Percentiles rank a stretch among this genome's conserved stretches.
phyloP scores from a whole-genome alignment of 92 coral and sea anemone species.

The Plumapathes pennacea region DNA sequence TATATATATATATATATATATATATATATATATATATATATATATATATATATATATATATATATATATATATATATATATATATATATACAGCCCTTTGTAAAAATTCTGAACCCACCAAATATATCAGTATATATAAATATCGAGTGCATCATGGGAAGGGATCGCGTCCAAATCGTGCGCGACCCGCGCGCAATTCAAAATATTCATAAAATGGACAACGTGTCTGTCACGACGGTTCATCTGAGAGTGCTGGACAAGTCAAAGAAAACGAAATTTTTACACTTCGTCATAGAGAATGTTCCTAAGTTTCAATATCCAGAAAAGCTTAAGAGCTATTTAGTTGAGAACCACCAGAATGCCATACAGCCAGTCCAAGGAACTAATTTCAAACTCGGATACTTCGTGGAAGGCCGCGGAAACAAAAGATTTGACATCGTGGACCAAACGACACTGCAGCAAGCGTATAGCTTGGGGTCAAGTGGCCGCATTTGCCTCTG shows the following conservation, averaged over 20 bases:
- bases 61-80: no score
- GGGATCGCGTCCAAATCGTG: no score
- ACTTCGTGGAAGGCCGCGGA: slow-evolving; percentile 33
- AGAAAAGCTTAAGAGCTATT: slow-evolving; percentile 25
- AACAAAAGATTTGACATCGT: slow-evolving; percentile 34
- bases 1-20: no score
- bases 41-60: no score
- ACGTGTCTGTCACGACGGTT: not conserved
- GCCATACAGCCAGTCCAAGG: slow-evolving; percentile 16
- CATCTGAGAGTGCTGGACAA: slow-evolving; percentile 5
- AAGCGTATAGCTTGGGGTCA: slow-evolving; percentile 4
- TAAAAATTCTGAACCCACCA: no score
- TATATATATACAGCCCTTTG: no score
- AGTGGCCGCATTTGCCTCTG: slow-evolving; percentile 4
- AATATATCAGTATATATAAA: no score
- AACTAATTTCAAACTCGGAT: slow-evolving; percentile 17
- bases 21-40: no score
- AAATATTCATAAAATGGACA: not conserved
- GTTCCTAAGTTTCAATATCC: slow-evolving; percentile 14
- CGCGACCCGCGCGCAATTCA: not conserved
- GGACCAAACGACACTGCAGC: slow-evolving; percentile 16
- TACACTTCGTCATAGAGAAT: slow-evolving; percentile 13
- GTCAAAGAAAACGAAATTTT: slow-evolving; percentile 13
- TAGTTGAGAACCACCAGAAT: slow-evolving; percentile 7
- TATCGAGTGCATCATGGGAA: no score